Conservation (phyloP, 2,888 invertebrate genomes). For the Silvanus unidentatus region DNA sequence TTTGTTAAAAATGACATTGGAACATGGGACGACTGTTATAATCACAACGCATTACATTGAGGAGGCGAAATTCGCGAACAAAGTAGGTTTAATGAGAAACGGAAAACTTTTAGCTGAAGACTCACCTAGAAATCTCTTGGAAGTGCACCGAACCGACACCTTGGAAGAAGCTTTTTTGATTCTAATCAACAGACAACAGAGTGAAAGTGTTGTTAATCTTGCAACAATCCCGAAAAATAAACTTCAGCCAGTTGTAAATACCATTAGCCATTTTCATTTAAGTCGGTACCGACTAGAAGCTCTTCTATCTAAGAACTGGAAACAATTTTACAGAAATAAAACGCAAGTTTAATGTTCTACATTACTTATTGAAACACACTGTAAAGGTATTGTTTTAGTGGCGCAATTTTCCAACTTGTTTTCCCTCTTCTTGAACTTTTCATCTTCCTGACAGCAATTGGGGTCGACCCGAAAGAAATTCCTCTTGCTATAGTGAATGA, state of each 20-base stretch:
- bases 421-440: slow-evolving; percentile 77
- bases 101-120: slow-evolving; percentile 83
- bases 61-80: slow-evolving; percentile 77
- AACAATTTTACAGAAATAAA: slow-evolving; percentile 31
- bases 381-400: slow-evolving; percentile 50
- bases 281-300: slow-evolving; percentile 23
- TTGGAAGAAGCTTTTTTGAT: slow-evolving; percentile 85
- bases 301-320: slow-evolving; percentile 30
- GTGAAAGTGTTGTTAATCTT: slow-evolving; percentile 32
- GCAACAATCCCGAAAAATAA: slow-evolving; percentile 11
- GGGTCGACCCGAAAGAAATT: slow-evolving; percentile 67
- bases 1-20: slow-evolving; percentile 64
- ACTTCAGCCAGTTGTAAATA: background rate
- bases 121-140: slow-evolving; percentile 66
- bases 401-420: slow-evolving; percentile 71
- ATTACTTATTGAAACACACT: too few relatives aligned
- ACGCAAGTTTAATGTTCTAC: too few relatives aligned
- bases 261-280: slow-evolving; percentile 8
- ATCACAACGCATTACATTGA: slow-evolving; percentile 95
- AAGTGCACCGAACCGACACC: slow-evolving; percentile 61
- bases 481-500: slow-evolving; percentile 73
- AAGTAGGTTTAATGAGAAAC: slow-evolving; percentile 81
- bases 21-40: slow-evolving; percentile 71
- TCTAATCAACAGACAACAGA: slow-evolving; percentile 61
- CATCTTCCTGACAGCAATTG: slow-evolving; percentile 75